Evolutionary conservation across 2,888 invertebrate genomes (phyloP).

Genomic region (Pseudococcus viburni): DNA sequence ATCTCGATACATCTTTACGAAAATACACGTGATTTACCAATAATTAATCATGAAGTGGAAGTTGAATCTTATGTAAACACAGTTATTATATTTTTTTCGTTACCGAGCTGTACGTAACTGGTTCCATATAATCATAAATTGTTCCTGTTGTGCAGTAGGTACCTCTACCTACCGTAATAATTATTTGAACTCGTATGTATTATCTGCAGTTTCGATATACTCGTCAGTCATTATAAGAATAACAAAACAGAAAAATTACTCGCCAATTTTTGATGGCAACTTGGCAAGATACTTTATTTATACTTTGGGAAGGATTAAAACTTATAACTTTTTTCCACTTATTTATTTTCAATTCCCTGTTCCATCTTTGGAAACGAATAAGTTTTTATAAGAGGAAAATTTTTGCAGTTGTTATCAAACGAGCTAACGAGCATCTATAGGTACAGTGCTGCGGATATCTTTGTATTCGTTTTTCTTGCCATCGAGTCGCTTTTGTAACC

Average conservation of each 20-base stretch:
- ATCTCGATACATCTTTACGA: not conserved
- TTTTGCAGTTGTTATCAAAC: not conserved
- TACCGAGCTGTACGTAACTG: not conserved
- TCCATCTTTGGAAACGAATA: not conserved
- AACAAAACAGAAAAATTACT: not conserved
- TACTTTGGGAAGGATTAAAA: not conserved
- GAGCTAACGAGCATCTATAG: not conserved
- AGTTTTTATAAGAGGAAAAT: not conserved
- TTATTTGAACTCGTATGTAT: not conserved
- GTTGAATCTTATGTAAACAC: conserved; percentile 26
- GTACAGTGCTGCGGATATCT: not conserved
- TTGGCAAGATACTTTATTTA: conserved; percentile 20
- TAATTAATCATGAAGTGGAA: conserved; percentile 23
- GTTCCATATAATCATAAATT: not conserved
- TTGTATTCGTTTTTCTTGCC: not conserved
- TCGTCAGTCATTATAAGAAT: not conserved
- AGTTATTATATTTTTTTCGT: conserved; percentile 17
- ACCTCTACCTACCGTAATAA: not conserved
- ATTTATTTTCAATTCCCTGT: not conserved
- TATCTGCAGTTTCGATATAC: not conserved
- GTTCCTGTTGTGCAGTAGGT: not conserved
- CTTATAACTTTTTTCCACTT: not conserved
- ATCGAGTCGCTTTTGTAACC: not conserved
- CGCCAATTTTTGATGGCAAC: not conserved
- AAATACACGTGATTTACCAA: not conserved